Base-by-base conservation (phyloP, 2,888 invertebrate species). In the Rhagonycha lutea region DNA sequence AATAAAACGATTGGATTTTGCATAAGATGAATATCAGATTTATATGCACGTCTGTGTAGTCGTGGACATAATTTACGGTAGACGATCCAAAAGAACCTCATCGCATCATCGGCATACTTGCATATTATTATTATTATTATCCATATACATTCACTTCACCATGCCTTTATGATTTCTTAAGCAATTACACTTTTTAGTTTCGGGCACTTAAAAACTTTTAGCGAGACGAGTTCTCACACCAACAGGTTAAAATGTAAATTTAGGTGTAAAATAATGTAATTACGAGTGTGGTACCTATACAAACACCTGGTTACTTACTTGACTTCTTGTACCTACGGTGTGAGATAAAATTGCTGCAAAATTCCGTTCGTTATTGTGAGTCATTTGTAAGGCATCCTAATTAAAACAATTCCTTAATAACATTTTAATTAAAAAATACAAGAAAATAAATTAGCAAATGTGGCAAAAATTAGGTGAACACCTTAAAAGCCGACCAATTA, bases 1-100 rank as follows among this genome's bases (percentile, higher is more conserved):
- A 84, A 85, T 82, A 83, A 84, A 84, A 84, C 82, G 84, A 84
- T 83, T 81, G 82, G 83, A 81, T 83, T 83, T 82, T 81, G 81
- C 81, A 83, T 83, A 82, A 82, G 80, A 78, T 69, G 78, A 70
- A 81, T 82, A 80, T 69, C 32, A 23, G 72, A 75, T 74, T 79
- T 77, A 77, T 74, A 62, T 69, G 32, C 67, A 69, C 71, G 61
- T 60, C 69, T 74, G 74, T 73, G 68, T 71, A 26, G 69, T 69
- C 72, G 63, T n/a, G 18, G 67, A 74, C 68, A 74, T 68, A 62
- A 70, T 69, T 67, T 67, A 72, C 70, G 68, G 71, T 29, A 62
- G 61, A 68, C 68, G 24, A 61, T 69, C 70, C 61, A 23, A 26
- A 71, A 70, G 61, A 70, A 68, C 32, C 18, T 2, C 18, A 18